Percentiles rank a stretch among this genome's conserved stretches.
phyloP scores from a whole-genome alignment of 1,140 invertebrate genomes.

The Drosophila erecta region DNA sequence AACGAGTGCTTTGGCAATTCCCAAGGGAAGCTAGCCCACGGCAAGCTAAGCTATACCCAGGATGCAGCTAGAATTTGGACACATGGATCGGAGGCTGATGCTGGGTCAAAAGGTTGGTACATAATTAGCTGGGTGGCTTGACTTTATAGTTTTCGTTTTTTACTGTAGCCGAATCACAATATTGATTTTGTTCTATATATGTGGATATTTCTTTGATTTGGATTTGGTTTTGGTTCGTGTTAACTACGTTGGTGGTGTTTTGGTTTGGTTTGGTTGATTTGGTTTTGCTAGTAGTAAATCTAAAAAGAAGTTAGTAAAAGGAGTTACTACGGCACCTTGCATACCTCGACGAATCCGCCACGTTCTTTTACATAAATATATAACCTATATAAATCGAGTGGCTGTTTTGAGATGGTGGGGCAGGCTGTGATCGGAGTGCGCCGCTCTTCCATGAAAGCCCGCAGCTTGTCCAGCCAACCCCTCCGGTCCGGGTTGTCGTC shows the following conservation, averaged over 20 bases:
- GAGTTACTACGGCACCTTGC: conserved; percentile 89
- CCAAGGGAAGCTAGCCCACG: conserved; percentile 24
- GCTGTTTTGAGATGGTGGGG: conserved; percentile 99
- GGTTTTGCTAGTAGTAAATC: conserved; percentile 81
- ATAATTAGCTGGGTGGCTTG: conserved; percentile 29
- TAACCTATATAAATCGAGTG: conserved; percentile 97
- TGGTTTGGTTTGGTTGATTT: conserved; percentile 69
- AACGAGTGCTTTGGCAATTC: conserved; percentile 11
- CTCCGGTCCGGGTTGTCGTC: conserved; percentile 96
- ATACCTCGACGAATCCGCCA: conserved; percentile 98
- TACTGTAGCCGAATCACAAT: conserved; percentile 41
- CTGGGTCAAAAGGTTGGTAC: conserved; percentile 27
- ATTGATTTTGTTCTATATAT: conserved; percentile 19
- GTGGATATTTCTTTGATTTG: conserved; percentile 54
- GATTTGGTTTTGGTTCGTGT: conserved; percentile 65
- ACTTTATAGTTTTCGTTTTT: conserved; percentile 47
- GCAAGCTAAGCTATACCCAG: conserved; percentile 20
- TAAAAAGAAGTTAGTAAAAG: conserved; percentile 85
- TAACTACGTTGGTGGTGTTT: conserved; percentile 64
- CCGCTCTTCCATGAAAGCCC: conserved; percentile 97
- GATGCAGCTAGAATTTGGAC: conserved; percentile 52
- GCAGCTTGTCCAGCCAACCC: conserved; percentile 95
- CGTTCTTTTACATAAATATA: conserved; percentile 97
- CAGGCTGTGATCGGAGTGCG: conserved; percentile 96
- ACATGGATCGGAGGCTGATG: conserved; percentile 49